Conservation (phyloP, 2,113 vertebrate genomes). For the Corythoichthys haematopterus region DNA sequence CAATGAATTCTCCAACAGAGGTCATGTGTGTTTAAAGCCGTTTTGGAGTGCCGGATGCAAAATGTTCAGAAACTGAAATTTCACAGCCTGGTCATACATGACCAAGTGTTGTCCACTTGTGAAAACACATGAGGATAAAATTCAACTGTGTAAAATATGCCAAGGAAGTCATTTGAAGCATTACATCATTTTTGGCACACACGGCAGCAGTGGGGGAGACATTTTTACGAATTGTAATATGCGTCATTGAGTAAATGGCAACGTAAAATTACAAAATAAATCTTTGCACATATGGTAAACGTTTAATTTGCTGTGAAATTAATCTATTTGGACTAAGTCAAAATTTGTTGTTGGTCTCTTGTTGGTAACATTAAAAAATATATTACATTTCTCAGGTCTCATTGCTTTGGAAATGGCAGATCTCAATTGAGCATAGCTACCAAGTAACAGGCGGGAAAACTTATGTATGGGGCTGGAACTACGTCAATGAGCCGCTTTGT, state of each 20-base stretch:
- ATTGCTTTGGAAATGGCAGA: no score
- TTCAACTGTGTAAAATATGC: not conserved
- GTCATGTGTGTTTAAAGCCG: conserved; percentile 28
- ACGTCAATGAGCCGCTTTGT: no score
- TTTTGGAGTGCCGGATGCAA: conserved; percentile 2
- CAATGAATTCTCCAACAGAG: conserved; percentile 29
- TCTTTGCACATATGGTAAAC: not conserved
- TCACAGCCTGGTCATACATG: not conserved
- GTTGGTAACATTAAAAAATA: not conserved
- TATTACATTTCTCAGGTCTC: not conserved
- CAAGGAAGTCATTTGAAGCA: not conserved
- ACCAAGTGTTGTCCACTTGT: not conserved
- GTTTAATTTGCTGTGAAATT: not conserved
- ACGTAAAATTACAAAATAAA: not conserved
- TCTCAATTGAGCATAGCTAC: no score
- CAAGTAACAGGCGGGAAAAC: no score
- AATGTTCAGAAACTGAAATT: not conserved
- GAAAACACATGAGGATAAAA: not conserved
- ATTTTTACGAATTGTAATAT: not conserved
- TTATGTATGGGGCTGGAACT: no score
- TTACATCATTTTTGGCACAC: not conserved
- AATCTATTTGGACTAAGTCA: not conserved
- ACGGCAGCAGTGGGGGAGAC: not conserved
- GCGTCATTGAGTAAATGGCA: not conserved
- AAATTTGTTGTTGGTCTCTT: not conserved